Evolutionary conservation across 2,797 vertebrate species (phyloP).

Genomic region (Enteromius mattozi): DNA sequence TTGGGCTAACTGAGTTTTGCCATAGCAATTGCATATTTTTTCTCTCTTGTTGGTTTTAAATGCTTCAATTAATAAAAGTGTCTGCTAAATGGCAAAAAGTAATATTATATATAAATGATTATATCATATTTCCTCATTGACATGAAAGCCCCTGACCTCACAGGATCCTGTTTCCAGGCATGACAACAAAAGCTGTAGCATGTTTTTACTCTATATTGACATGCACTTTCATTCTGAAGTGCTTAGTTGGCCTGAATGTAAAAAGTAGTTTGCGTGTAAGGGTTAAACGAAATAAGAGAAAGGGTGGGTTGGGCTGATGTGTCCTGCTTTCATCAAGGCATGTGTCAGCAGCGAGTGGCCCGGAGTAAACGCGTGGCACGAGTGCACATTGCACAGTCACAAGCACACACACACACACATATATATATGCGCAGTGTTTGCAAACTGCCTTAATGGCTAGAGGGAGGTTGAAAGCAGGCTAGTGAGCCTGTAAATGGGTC

Average conservation of each 20-base stretch:
- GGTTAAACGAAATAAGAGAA: constrained; percentile 24
- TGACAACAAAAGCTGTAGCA: neutral
- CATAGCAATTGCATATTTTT: no score
- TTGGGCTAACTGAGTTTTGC: no score
- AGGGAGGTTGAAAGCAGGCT: constrained; percentile 64
- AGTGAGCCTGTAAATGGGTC: constrained; percentile 70
- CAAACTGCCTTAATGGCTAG: constrained; percentile 61
- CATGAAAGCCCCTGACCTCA: neutral
- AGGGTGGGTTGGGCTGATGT: constrained; percentile 4
- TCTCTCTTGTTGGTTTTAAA: no score
- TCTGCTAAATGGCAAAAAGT: neutral
- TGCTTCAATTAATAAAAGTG: neutral
- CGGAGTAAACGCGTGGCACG: constrained; percentile 53
- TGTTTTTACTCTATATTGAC: neutral
- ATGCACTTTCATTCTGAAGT: neutral
- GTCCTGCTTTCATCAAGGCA: constrained; percentile 33
- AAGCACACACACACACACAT: constrained; percentile 51
- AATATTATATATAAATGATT: neutral
- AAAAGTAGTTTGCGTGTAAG: neutral
- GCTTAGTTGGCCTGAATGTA: neutral
- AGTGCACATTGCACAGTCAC: constrained; percentile 57
- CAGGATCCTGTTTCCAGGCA: neutral
- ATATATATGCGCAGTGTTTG: constrained; percentile 52
- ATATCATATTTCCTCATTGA: neutral
- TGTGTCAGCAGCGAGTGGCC: constrained; percentile 50